A percentile compares a stretch with the other conserved stretches of the same genome.
Evolutionary conservation across 2,797 vertebrate species (phyloP).

Genomic region (Lacerta agilis): DNA sequence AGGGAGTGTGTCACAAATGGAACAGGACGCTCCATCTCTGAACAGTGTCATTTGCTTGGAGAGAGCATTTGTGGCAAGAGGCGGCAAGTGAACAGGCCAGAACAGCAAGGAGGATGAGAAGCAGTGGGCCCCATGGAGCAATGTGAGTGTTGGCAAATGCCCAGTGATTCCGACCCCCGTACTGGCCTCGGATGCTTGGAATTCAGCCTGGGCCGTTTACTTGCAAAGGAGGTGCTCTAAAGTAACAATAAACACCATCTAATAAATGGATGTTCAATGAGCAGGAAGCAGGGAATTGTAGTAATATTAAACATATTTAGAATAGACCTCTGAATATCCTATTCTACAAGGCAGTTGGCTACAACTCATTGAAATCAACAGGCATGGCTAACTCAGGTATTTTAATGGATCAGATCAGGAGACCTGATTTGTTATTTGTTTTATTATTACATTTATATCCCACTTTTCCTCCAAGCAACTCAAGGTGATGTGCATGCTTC

Average conservation of each 20-base stretch:
- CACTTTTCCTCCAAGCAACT: no score
- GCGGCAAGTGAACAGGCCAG: not conserved
- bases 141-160: not conserved
- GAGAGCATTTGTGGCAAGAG: not conserved
- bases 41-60: not conserved
- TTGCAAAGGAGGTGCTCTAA: not conserved
- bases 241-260: no score
- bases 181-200: not conserved
- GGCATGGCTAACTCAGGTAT: no score
- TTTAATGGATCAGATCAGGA: no score
- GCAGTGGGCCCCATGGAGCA: not conserved
- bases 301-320: no score
- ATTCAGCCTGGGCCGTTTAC: not conserved
- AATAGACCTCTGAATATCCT: no score
- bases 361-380: no score
- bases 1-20: not conserved
- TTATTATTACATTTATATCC: no score
- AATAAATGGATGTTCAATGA: not conserved
- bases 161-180: not conserved
- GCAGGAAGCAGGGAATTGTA: slow-evolving; percentile 34
- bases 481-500: no score
- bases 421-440: no score
- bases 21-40: not conserved
- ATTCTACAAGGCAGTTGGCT: no score
- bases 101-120: not conserved